A percentile compares a stretch with the other conserved stretches of the same genome.
Evolutionary conservation across 2,797 vertebrate species (phyloP).

Genomic region (Liparis tanakae): DNA sequence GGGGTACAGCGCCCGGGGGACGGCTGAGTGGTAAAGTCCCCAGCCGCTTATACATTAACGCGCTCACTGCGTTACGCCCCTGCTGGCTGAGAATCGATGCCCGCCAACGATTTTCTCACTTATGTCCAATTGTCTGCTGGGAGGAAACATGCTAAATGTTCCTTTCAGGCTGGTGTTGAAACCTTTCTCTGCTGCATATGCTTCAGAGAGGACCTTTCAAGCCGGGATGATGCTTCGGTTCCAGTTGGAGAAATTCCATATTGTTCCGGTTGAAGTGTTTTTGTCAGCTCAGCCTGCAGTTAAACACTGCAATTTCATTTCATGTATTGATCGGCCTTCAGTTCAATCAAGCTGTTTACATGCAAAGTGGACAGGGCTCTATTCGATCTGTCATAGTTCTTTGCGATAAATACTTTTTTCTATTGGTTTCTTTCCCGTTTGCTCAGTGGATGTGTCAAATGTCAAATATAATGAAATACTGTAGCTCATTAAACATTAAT

Average conservation of each 20-base stretch:
- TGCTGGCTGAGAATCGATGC: background rate
- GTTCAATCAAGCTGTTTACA: conserved; percentile 10
- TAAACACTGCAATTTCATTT: background rate
- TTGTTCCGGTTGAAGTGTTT: background rate
- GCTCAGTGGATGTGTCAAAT: background rate
- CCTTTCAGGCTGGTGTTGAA: background rate
- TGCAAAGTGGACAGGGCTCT: background rate
- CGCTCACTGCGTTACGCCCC: background rate
- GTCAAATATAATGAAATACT: background rate
- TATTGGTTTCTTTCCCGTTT: background rate
- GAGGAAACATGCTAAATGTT: background rate
- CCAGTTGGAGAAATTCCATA: background rate
- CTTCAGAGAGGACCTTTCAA: conserved; percentile 1
- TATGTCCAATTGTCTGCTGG: background rate
- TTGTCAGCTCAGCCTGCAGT: background rate
- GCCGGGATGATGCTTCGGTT: background rate
- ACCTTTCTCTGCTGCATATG: background rate
- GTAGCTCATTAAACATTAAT: background rate
- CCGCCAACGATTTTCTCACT: background rate
- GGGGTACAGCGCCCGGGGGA: too few species aligned
- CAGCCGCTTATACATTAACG: background rate
- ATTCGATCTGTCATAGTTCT: background rate
- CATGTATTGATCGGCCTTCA: background rate
- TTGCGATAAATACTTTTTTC: background rate
- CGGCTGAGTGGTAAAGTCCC: background rate